Evolutionary conservation across 2,113 vertebrate species (phyloP), one percentile per base, ranked within the genome.

Genomic region (Lutjanus erythropterus): DNA sequence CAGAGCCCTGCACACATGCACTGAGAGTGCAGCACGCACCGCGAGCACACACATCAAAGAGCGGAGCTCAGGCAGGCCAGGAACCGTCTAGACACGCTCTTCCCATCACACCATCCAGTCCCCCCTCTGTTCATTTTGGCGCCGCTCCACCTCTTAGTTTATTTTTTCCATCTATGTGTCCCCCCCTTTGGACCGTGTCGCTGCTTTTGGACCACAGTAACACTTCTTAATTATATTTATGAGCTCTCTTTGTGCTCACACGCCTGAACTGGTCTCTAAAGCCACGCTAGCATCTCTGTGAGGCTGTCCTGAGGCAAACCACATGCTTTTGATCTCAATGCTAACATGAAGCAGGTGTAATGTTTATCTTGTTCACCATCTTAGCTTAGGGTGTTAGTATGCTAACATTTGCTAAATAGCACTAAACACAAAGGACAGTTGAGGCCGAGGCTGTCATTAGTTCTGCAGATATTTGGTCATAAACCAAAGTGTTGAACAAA

Each of bases 21-120:
- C 75, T 3, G 64, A 84, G 76, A 84, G 86, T 49, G 74, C 71
- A 76, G 88, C 80, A 85, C 68, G 78, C 86, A 88, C 80, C 71
- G 39, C 80, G 25, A 73, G 83, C 53, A 4, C 60, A 42, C 71
- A 89, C 91, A 88, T 93, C 89, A 92, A 92, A 93, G 88, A 46
- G 75, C 58, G 46, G 53, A 71, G 90, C 77, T 82, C 67, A 75
- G 78, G 88, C 86, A 88, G 87, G 88, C 83, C 55, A 81, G 80
- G 74, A 89, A 80, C 81, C 62, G 90, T 93, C 92, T 88, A 89
- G 91, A 92, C 92, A 89, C 58, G 81, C 75, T 89, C 79, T 72
- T 81, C 83, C 69, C 68, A 80, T 90, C 72, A 52, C 73, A 62
- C 81, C 78, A 84, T 78, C 83, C 58, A 71, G 25, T 61, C 67